Conservation (phyloP, 2,888 invertebrate species). For the Microctonus hyperodae region DNA sequence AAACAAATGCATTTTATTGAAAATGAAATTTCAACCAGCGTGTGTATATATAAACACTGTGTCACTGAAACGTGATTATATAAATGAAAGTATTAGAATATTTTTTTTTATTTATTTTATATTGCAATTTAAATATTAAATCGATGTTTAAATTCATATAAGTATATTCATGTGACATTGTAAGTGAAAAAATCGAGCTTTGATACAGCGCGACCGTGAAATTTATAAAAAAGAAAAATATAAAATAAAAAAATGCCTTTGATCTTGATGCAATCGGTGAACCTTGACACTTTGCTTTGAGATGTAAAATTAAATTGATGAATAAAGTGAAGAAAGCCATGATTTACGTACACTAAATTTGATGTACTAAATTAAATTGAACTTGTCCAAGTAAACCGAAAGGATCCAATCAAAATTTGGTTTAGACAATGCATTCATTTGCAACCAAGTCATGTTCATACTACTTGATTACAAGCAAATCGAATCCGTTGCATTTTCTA, state of each 20-base stretch:
- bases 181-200: no score
- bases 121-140: background rate
- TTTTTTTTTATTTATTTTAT: no score
- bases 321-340: background rate
- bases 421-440: no score
- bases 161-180: no score
- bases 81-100: background rate
- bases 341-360: no score
- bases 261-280: background rate
- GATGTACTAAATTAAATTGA: background rate
- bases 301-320: background rate
- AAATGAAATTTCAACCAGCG: slow-evolving; percentile 22
- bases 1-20: slow-evolving; percentile 23
- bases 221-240: no score
- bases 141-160: no score
- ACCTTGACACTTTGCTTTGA: slow-evolving; percentile 2
- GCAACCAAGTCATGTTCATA: no score
- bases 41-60: background rate
- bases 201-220: no score
- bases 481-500: no score
- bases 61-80: background rate
- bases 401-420: background rate
- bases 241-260: background rate
- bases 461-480: no score
- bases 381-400: slow-evolving; percentile 24